These are phyloP conservation scores for Metaphire vulgaris DNA, from an alignment of 1,140 invertebrate genomes.

Conservation along the genomic window DNA sequence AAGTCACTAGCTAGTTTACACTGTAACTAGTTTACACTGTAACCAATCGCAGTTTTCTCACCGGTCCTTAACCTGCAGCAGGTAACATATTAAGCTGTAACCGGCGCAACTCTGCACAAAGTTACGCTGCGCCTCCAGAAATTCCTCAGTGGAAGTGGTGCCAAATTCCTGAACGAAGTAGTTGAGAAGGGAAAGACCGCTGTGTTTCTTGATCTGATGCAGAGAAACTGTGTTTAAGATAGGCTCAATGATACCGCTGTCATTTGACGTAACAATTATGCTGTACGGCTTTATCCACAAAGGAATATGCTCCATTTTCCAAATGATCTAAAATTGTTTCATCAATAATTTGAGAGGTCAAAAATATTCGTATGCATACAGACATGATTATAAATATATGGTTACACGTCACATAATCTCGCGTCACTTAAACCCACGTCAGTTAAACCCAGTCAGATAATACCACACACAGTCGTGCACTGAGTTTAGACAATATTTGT, in stretches of 20 bases:
- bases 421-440: no score
- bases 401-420: no score
- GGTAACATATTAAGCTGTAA: slow-evolving; percentile 92
- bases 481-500: no score
- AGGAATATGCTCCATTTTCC: slow-evolving; percentile 78
- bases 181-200: slow-evolving; percentile 78
- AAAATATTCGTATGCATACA: no score
- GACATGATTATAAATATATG: no score
- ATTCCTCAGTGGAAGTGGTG: slow-evolving; percentile 72
- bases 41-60: no score
- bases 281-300: slow-evolving; percentile 85
- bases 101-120: slow-evolving; percentile 97
- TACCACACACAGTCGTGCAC: no score
- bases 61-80: slow-evolving; percentile 97
- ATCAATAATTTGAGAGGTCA: no score
- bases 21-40: no score
- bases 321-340: slow-evolving; percentile 76
- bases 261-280: slow-evolving; percentile 82
- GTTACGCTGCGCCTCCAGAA: slow-evolving; percentile 85
- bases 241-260: slow-evolving; percentile 89
- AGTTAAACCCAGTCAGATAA: no score
- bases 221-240: slow-evolving; percentile 93
- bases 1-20: no score
- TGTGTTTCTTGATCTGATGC: slow-evolving; percentile 92
- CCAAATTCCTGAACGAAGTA: slow-evolving; percentile 94